phyloP scores from a whole-genome alignment of 2,797 vertebrate genomes.

The Phoeniculus purpureus region DNA sequence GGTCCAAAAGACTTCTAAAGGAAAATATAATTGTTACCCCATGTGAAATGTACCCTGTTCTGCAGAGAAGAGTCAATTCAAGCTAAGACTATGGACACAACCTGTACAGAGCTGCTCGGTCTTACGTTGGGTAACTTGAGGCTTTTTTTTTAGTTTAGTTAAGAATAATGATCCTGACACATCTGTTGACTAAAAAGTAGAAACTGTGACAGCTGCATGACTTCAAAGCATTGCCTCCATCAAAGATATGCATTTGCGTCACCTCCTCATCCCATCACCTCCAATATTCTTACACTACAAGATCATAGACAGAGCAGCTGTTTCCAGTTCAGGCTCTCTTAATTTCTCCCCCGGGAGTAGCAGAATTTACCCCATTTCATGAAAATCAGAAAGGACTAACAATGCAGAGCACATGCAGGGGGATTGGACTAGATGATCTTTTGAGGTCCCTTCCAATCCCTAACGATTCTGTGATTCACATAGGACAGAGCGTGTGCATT shows the following conservation, averaged over 20 bases:
- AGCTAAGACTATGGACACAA: not conserved
- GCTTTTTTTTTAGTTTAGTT: not conserved
- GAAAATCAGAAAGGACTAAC: not conserved
- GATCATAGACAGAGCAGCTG: slow-evolving; percentile 55
- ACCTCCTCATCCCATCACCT: slow-evolving; percentile 35
- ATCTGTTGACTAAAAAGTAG: slow-evolving; percentile 46
- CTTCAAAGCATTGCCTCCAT: slow-evolving; percentile 66
- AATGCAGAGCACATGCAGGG: not conserved
- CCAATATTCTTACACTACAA: slow-evolving; percentile 32
- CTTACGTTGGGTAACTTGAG: not conserved
- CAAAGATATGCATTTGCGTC: slow-evolving; percentile 13
- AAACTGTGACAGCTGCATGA: slow-evolving; percentile 55
- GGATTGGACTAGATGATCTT: too few relatives aligned
- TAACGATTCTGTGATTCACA: too few relatives aligned
- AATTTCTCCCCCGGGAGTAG: not conserved
- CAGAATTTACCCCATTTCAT: not conserved
- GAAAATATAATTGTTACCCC: not conserved
- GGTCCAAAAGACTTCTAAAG: not conserved
- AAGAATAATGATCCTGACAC: slow-evolving; percentile 34
- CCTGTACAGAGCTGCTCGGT: not conserved
- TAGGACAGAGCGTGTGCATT: accelerated
- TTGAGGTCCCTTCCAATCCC: too few relatives aligned
- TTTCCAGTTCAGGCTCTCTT: slow-evolving; percentile 30
- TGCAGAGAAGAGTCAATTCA: not conserved
- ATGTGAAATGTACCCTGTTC: not conserved